phyloP scores from a whole-genome alignment of 2,888 invertebrate species.

The Chrysina gloriosa region DNA sequence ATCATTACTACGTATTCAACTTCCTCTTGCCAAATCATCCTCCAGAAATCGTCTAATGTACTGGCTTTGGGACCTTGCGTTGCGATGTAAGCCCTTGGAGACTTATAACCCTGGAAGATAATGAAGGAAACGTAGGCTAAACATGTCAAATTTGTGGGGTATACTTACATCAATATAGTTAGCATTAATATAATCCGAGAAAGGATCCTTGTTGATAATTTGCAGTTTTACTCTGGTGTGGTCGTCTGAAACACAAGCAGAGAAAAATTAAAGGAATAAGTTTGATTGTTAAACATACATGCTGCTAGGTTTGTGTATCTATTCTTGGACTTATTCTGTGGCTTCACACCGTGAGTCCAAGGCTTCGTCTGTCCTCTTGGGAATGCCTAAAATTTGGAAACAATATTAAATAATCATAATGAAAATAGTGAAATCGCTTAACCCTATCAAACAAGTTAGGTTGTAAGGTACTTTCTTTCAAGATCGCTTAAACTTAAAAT shows the following conservation, averaged over 20 bases:
- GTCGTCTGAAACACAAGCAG: conserved; percentile 64
- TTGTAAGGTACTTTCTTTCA: too few relatives aligned
- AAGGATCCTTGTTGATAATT: conserved; percentile 60
- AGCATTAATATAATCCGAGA: conserved; percentile 68
- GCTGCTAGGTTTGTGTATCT: conserved; percentile 65
- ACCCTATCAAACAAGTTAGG: not conserved
- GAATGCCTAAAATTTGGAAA: conserved; percentile 58
- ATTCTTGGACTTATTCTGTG: conserved; percentile 65
- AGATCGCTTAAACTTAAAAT: too few relatives aligned
- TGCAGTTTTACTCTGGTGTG: conserved; percentile 65
- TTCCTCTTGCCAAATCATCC: conserved; percentile 66
- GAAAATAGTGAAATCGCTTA: not conserved
- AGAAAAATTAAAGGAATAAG: conserved; percentile 18
- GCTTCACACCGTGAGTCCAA: conserved; percentile 60
- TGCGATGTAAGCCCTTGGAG: conserved; percentile 59
- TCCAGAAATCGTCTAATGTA: conserved; percentile 61
- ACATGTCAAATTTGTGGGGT: not conserved
- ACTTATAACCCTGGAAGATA: conserved; percentile 56
- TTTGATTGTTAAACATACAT: conserved; percentile 58
- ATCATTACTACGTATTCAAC: conserved; percentile 67
- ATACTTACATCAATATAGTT: conserved; percentile 65
- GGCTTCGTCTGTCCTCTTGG: conserved; percentile 62
- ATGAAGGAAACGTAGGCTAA: not conserved
- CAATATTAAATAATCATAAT: not conserved
- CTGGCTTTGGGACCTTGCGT: conserved; percentile 61